phyloP scores from a whole-genome alignment of 2,888 invertebrate species.

The Linnaemya vulpina region DNA sequence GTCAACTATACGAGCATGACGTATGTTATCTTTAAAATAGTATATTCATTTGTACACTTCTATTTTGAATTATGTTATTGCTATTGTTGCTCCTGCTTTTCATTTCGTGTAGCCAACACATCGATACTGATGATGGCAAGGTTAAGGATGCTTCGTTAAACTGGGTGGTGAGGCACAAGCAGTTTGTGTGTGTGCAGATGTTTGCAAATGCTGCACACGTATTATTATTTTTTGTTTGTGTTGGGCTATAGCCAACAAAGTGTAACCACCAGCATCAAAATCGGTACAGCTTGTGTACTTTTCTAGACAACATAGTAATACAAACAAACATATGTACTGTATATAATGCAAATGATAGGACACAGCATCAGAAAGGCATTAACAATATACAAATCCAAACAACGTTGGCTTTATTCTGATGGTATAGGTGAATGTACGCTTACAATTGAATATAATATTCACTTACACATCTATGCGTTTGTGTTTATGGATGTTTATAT shows the following conservation, averaged over 20 bases:
- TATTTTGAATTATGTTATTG: constrained; percentile 24
- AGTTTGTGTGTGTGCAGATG: constrained; percentile 47
- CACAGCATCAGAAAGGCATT: constrained; percentile 24
- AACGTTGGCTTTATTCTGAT: constrained; percentile 56
- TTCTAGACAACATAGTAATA: constrained; percentile 18
- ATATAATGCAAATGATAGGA: constrained; percentile 13
- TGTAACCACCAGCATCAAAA: constrained; percentile 57
- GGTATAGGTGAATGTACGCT: constrained; percentile 65
- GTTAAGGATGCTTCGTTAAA: constrained; percentile 58
- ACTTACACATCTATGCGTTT: background rate
- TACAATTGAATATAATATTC: constrained; percentile 31
- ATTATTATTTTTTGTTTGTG: constrained; percentile 61
- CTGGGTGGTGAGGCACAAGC: constrained; percentile 20
- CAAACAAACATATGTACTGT: constrained; percentile 17
- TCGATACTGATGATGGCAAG: constrained; percentile 64
- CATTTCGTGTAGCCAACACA: constrained; percentile 55
- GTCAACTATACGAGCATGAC: constrained; percentile 25
- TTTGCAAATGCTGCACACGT: constrained; percentile 71
- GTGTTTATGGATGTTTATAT: too few relatives aligned
- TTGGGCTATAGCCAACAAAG: constrained; percentile 69
- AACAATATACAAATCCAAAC: constrained; percentile 43
- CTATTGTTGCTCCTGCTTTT: constrained; percentile 29
- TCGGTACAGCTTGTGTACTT: constrained; percentile 53
- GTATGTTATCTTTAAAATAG: constrained; percentile 30
- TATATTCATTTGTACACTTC: constrained; percentile 8